These are phyloP conservation scores for Luehdorfia chinensis DNA, from an alignment of 1,140 invertebrate species.

Conservation along the genomic window DNA sequence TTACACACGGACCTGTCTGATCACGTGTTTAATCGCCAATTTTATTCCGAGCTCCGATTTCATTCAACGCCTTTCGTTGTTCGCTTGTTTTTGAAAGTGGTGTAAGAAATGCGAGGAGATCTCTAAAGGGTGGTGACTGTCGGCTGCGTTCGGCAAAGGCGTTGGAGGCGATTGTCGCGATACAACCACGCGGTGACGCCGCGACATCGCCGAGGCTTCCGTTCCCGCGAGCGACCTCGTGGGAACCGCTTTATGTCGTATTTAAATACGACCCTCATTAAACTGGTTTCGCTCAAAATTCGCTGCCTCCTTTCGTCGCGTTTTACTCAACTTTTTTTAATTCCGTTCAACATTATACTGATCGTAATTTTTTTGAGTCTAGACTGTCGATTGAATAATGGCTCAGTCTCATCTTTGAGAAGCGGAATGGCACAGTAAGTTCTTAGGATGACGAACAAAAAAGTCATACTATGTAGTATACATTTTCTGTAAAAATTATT, in stretches of 20 bases:
- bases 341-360: conserved; percentile 73
- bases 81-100: conserved; percentile 18
- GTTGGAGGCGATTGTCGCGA: conserved; percentile 43
- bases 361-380: conserved; percentile 64
- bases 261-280: conserved; percentile 76
- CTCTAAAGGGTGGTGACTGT: conserved; percentile 25
- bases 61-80: conserved; percentile 15
- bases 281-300: conserved; percentile 75
- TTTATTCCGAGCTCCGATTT: conserved; percentile 36
- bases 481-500: too few species aligned
- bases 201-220: conserved; percentile 63
- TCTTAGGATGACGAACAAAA: too few species aligned
- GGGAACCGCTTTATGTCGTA: conserved; percentile 75
- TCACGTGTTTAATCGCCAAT: conserved; percentile 35
- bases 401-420: conserved; percentile 40
- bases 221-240: conserved; percentile 73
- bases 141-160: conserved; percentile 29
- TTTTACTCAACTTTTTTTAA: conserved; percentile 76
- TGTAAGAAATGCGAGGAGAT: conserved; percentile 19
- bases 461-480: too few species aligned
- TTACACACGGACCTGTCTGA: conserved; percentile 43
- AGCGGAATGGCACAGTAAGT: conserved; percentile 41
- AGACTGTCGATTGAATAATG: conserved; percentile 48
- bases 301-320: conserved; percentile 75
- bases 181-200: conserved; percentile 42